phyloP scores from a whole-genome alignment of 1,140 invertebrate species.

The Campodea augens region DNA sequence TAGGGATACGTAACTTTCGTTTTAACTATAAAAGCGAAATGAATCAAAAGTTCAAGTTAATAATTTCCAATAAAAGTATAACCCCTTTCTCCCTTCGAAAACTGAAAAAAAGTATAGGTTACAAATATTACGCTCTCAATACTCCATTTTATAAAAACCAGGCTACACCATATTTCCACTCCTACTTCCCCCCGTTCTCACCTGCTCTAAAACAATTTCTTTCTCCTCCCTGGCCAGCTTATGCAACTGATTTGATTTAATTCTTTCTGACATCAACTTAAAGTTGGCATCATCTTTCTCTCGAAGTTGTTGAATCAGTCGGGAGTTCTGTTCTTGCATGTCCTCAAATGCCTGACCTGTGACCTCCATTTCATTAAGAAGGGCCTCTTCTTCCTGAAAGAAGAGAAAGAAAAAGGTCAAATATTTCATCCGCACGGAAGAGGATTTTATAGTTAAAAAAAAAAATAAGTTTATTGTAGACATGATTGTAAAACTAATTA shows the following conservation, averaged over 20 bases:
- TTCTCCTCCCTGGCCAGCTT: slow-evolving; percentile 88
- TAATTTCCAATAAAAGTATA: no score
- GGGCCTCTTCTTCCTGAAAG: slow-evolving; percentile 80
- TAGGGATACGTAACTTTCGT: no score
- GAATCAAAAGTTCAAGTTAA: background rate
- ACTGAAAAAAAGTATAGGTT: no score
- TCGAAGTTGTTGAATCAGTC: slow-evolving; percentile 83
- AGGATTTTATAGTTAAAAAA: no score
- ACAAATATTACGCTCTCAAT: no score
- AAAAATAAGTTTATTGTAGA: no score
- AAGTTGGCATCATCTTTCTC: slow-evolving; percentile 99
- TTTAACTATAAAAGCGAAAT: no score
- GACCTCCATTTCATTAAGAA: slow-evolving; percentile 97
- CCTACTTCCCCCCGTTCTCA: slow-evolving; percentile 28
- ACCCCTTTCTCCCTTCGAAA: no score
- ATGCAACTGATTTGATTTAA: slow-evolving; percentile 91
- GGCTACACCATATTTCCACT: background rate
- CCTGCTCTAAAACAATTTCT: slow-evolving; percentile 72
- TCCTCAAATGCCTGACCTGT: slow-evolving; percentile 98
- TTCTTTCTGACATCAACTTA: slow-evolving; percentile 95
- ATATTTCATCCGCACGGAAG: no score
- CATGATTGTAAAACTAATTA: no score
- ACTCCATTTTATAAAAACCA: no score
- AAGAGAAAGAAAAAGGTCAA: background rate
- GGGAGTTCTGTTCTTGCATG: slow-evolving; percentile 96